These are phyloP conservation scores for Tetrao urogallus DNA, from an alignment of 2,113 vertebrate genomes.

Conservation along the genomic window DNA sequence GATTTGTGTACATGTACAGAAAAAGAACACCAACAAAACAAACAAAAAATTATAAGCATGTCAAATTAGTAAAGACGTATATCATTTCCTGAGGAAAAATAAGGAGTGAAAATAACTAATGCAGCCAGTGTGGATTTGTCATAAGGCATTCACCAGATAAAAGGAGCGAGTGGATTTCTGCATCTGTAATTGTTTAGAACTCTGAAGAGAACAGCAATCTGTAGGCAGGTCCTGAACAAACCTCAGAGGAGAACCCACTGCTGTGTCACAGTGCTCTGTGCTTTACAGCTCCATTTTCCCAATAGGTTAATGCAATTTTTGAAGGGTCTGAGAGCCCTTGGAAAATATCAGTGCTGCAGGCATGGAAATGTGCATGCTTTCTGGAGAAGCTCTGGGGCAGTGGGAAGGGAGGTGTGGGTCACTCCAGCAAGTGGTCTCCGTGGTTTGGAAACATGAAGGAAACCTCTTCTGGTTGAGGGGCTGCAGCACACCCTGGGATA, in stretches of 20 bases:
- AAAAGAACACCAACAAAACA: background rate
- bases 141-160: background rate
- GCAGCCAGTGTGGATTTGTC: background rate
- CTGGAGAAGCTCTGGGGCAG: no score
- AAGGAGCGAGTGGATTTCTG: accelerated
- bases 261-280: accelerated
- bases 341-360: background rate
- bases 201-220: background rate
- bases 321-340: background rate
- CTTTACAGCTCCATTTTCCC: background rate
- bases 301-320: accelerated
- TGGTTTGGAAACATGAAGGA: background rate
- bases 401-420: background rate
- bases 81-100: background rate
- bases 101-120: accelerated
- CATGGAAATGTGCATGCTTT: background rate
- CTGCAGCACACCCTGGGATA: background rate
- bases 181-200: background rate
- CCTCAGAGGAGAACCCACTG: background rate
- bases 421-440: background rate
- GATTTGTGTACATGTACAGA: background rate
- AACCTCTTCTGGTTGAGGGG: background rate
- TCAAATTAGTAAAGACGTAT: background rate
- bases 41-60: no score
- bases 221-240: background rate